Percentiles rank a stretch among this genome's conserved stretches.
phyloP scores from a whole-genome alignment of 2,797 vertebrate genomes.

The Rhinophrynus dorsalis region DNA sequence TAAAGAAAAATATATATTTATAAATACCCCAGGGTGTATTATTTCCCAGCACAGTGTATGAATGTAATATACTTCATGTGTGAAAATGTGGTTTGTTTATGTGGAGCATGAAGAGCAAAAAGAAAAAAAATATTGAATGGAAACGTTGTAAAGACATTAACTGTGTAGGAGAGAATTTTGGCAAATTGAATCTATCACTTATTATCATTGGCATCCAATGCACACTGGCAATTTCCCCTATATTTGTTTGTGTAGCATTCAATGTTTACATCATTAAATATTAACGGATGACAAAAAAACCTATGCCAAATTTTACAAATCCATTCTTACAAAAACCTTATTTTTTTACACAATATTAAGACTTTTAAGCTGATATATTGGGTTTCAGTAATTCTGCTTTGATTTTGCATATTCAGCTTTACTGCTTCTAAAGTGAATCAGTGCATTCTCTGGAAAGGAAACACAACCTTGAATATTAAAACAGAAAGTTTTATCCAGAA shows the following conservation, averaged over 20 bases:
- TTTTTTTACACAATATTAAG: neutral
- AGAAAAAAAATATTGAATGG: slow-evolving; percentile 34
- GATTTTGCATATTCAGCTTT: neutral
- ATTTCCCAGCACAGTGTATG: slow-evolving; percentile 36
- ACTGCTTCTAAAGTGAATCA: neutral
- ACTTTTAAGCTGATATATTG: neutral
- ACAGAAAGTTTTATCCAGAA: neutral
- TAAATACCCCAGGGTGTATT: slow-evolving; percentile 35
- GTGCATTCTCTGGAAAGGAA: neutral
- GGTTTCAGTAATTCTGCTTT: neutral
- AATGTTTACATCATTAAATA: slow-evolving; percentile 43
- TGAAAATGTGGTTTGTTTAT: slow-evolving; percentile 44
- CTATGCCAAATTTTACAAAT: slow-evolving; percentile 7
- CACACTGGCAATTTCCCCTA: slow-evolving; percentile 28
- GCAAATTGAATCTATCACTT: slow-evolving; percentile 18
- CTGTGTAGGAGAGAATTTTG: slow-evolving; percentile 32
- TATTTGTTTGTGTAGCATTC: slow-evolving; percentile 27
- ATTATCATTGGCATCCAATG: slow-evolving; percentile 33
- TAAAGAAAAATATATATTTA: slow-evolving; percentile 30
- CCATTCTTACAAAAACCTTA: slow-evolving; percentile 2
- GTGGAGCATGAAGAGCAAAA: slow-evolving; percentile 5
- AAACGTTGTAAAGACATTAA: slow-evolving; percentile 35
- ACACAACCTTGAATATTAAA: neutral
- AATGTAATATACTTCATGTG: slow-evolving; percentile 42
- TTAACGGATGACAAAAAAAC: slow-evolving; percentile 30